A percentile compares a stretch with the other conserved stretches of the same genome.
Evolutionary conservation across 2,888 invertebrate genomes (phyloP).

Genomic region (Trimorus sp.): DNA sequence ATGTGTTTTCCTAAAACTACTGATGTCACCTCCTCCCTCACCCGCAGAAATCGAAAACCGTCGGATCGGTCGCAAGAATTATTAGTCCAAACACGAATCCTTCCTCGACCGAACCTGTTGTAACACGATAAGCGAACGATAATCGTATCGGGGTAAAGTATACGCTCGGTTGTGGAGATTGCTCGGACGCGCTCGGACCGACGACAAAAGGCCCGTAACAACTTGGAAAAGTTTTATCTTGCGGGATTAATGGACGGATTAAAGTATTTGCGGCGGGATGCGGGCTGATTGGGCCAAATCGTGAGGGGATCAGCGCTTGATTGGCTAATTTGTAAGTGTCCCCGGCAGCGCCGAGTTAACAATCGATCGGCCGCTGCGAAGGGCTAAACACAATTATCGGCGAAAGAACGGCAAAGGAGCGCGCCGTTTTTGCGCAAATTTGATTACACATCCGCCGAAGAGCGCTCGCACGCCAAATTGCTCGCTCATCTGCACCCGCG

Average conservation of each 20-base stretch:
- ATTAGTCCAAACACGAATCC: conserved; percentile 42
- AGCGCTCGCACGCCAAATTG: conserved; percentile 23
- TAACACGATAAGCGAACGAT: conserved; percentile 65
- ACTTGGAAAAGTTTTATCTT: conserved; percentile 80
- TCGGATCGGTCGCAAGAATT: conserved; percentile 11
- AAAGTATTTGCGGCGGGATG: conserved; percentile 80
- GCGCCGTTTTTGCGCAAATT: conserved; percentile 22
- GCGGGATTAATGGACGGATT: conserved; percentile 81
- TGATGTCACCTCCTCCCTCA: too few relatives aligned
- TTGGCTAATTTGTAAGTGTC: conserved; percentile 82
- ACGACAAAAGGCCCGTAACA: conserved; percentile 80
- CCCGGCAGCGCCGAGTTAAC: conserved; percentile 77
- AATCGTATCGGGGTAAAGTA: conserved; percentile 59
- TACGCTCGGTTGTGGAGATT: conserved; percentile 40
- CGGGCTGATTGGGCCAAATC: conserved; percentile 79
- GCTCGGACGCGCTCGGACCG: conserved; percentile 64
- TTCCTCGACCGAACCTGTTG: conserved; percentile 9
- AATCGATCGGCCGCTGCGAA: conserved; percentile 74
- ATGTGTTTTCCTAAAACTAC: too few relatives aligned
- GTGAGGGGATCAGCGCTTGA: conserved; percentile 80
- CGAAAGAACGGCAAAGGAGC: neutral
- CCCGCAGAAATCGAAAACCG: too few relatives aligned
- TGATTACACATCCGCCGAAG: conserved; percentile 37
- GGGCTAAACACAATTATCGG: conserved; percentile 33
- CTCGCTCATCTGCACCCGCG: conserved; percentile 57